Base-by-base conservation (phyloP, 2,113 vertebrate species). In the Chamaetylas fuelleborni region DNA sequence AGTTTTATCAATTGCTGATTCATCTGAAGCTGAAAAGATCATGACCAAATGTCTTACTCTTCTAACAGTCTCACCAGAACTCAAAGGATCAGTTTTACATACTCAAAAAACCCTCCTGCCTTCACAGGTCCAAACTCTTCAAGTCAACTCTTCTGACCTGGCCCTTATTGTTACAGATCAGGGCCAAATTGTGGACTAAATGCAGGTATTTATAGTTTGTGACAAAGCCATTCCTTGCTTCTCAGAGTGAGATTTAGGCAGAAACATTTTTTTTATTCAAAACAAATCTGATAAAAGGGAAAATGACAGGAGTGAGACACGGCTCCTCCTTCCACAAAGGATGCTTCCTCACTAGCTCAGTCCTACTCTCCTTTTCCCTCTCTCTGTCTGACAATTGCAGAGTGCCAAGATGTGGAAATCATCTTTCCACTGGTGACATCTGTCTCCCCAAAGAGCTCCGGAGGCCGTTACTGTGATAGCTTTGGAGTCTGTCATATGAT, bases 401-500 rank as follows among this genome's bases (percentile, higher is more conserved):
- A 92, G 66, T 87, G 70, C 73, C 90, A 94, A 86, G 91, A 92
- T 1, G 15, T 80, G 47, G 79, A 96, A 96, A 96, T 96, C 71
- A 92, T 95, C 85, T 43, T 95, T 93, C 79, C 90, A 77, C 90
- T 70, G 66, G 81, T 95, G 96, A 97, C 95, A 95, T 93, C 89
- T 91, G 78, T 95, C 90, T 95, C 92, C 91, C 95, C 87, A 82
- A 90, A 95, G 81, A 94, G 79, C 64, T 96, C 90, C 4, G 2
- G 76, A 95, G 92, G 90, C 93, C 80, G 53, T 92, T 95, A 76
- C 40, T 93, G 64, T 92, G 92, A 93, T 72, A 85, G 71, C 90
- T 96, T 96, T 95, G 92, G 95, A 96, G 90, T 96, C 74, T 93
- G 90, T 92, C 90, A 84, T 58, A 89, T 80, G 88, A 91, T 94